Base-by-base conservation (phyloP, 2,797 vertebrate genomes). In the Melanotaenia boesemani region DNA sequence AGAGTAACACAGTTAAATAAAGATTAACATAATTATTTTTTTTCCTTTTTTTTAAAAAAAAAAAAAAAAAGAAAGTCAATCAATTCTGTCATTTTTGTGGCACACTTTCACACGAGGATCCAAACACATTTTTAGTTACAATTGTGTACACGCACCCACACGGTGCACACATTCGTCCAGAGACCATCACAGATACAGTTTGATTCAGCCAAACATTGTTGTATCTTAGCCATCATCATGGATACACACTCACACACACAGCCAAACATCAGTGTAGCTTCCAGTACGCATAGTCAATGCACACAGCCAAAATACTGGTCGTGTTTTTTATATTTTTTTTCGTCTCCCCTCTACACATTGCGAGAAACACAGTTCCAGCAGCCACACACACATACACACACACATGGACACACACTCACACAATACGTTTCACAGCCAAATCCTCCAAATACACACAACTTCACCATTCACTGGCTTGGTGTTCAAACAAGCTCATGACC, bases 181-280 rank as follows among this genome's bases (percentile, higher is more conserved):
- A 72, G 79, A 83, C 81, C 76, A 81, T 86, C 87, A 84, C 83
- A 79, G 89, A 91, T 89, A 79, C 80, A 77, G 79, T 90, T 82
- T 79, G 70, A 88, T 83, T 81, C 84, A 79, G 92, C 89, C 91
- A 93, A 92, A 88, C 89, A 84, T 89, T 88, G 90, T 90, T 92
- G 91, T 91, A 90, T 92, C 81, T 83, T 84, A 86, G 91, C 89
- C 92, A 89, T 84, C 89, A 87, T 85, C 83, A 50, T 65, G 77
- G 87, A 91, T 77, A 86, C 90, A 88, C 89, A 85, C 87, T 61
- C 77, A 74, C 80, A 54, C 80, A 87, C 79, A 65, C 77, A 62
- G 87, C 89, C 89, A 91, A 92, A 91, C 90, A 89, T 86, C 83
- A 62, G 82, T 87, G 75, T 82, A 88, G 89, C 82, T 81, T 88